phyloP scores from a whole-genome alignment of 2,113 vertebrate species.

The Xiphophorus maculatus region DNA sequence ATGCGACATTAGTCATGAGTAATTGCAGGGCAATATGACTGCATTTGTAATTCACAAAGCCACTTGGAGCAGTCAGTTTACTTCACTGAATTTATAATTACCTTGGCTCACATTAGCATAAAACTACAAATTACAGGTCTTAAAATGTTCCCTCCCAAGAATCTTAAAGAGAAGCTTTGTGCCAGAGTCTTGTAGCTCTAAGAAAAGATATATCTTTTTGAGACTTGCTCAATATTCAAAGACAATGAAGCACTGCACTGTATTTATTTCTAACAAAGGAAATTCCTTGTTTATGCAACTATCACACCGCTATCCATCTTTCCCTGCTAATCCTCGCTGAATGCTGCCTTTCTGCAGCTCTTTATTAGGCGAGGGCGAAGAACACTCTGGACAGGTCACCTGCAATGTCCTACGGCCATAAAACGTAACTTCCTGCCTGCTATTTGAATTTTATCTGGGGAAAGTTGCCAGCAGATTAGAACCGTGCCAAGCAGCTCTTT shows the following conservation, averaged over 20 bases:
- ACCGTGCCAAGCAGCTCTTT: background rate
- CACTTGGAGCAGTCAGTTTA: constrained; percentile 8
- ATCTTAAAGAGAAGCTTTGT: background rate
- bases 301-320: background rate
- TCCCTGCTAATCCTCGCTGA: background rate
- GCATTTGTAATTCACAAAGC: constrained; percentile 1
- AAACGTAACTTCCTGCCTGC: no score
- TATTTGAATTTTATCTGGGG: no score
- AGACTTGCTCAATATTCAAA: background rate
- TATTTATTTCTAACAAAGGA: background rate
- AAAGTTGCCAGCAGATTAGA: no score
- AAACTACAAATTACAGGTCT: constrained; percentile 5
- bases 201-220: background rate
- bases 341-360: no score
- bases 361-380: no score
- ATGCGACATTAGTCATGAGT: constrained; percentile 35
- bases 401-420: no score
- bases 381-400: no score
- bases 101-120: background rate
- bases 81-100: constrained; percentile 1
- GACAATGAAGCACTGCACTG: background rate
- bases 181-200: background rate
- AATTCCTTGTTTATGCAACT: no score
- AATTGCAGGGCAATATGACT: constrained; percentile 9
- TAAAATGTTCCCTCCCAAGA: background rate